Conservation (phyloP, 2,888 invertebrate genomes). For the Eristalinus aeneus region DNA sequence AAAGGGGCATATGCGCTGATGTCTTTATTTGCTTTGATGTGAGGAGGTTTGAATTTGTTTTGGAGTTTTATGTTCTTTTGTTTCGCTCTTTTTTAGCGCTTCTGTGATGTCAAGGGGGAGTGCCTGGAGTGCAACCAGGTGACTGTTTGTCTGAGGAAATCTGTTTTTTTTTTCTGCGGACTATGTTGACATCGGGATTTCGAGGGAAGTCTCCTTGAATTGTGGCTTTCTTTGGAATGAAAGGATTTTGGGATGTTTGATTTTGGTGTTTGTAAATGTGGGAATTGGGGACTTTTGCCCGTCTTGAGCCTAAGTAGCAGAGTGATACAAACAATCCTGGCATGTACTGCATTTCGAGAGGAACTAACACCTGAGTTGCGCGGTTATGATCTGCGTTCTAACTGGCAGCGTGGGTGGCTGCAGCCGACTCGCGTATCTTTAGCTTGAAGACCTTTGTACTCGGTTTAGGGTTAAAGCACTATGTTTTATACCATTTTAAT, state of each 20-base stretch:
- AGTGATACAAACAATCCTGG: no score
- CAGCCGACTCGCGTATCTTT: no score
- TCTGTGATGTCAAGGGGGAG: background rate
- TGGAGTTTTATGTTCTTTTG: background rate
- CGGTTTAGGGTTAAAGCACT: no score
- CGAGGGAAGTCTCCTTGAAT: background rate
- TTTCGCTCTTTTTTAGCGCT: conserved; percentile 29
- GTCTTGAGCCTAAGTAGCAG: no score
- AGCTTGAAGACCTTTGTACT: no score
- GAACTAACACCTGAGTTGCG: no score
- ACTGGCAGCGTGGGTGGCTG: no score
- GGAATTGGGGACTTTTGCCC: no score
- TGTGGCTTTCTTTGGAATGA: background rate
- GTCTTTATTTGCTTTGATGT: conserved; percentile 49
- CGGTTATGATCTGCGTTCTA: no score
- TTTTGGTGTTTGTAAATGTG: background rate
- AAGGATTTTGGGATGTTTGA: background rate
- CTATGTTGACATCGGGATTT: background rate
- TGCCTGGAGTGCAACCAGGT: background rate
- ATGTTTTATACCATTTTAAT: no score
- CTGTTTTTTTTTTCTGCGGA: background rate
- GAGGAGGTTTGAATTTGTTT: conserved; percentile 10
- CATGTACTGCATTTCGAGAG: no score
- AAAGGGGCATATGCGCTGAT: conserved; percentile 33
- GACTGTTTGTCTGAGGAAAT: background rate